Percentiles rank a stretch among this genome's conserved stretches.
Conservation (phyloP, 2,797 vertebrate genomes). For the Artibeus lituratus region DNA sequence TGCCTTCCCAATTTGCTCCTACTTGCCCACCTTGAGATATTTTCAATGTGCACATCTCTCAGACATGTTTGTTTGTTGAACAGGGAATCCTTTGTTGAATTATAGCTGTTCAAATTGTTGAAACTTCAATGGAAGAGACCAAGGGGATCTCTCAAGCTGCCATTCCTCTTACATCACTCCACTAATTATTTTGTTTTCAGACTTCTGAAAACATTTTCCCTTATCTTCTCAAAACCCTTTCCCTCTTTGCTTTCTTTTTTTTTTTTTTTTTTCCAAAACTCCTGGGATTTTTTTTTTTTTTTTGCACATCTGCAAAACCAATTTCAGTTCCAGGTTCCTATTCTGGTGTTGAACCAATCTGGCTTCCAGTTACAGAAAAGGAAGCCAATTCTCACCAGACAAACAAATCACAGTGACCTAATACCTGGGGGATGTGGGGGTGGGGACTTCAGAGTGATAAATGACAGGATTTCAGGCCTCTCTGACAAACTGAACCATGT, state of each 20-base stretch:
- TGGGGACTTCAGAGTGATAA: constrained; percentile 49
- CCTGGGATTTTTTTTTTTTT: constrained; percentile 73
- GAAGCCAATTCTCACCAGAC: constrained; percentile 77
- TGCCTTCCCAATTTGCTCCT: not conserved
- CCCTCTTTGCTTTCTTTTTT: constrained; percentile 46
- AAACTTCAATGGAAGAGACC: not conserved
- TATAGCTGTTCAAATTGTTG: not conserved
- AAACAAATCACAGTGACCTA: constrained; percentile 82
- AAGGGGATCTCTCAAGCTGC: not conserved
- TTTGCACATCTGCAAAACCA: constrained; percentile 85
- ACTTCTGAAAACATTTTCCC: constrained; percentile 68
- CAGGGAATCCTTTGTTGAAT: not conserved
- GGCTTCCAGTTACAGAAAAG: constrained; percentile 72
- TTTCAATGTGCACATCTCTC: not conserved
- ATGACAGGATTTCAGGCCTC: constrained; percentile 56
- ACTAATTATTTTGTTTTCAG: constrained; percentile 59
- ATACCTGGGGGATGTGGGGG: constrained; percentile 71
- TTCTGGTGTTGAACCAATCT: constrained; percentile 82
- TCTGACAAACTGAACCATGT: constrained; percentile 51
- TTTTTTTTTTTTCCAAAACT: constrained; percentile 70
- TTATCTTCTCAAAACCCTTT: constrained; percentile 66
- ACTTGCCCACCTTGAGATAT: not conserved
- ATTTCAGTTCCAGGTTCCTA: constrained; percentile 80
- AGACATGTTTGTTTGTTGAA: not conserved
- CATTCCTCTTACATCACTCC: not conserved